phyloP scores from a whole-genome alignment of 2,888 invertebrate genomes.

The Steromphala cineraria region DNA sequence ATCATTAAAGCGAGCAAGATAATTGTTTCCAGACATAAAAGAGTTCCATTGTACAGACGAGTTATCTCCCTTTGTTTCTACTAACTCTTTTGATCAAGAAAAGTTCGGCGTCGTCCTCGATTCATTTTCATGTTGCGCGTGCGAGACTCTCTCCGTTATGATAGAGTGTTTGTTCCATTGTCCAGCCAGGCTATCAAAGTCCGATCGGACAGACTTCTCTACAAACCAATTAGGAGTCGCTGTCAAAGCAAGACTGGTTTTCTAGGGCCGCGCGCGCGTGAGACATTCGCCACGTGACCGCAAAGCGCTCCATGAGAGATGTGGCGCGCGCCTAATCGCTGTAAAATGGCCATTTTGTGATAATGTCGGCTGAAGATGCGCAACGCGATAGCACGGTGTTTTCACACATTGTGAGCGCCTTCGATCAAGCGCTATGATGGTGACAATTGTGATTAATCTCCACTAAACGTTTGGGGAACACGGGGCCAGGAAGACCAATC shows the following conservation, averaged over 20 bases:
- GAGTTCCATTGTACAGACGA: no score
- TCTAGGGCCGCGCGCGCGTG: constrained; percentile 3
- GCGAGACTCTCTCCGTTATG: background rate
- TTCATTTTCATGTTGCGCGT: no score
- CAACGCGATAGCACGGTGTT: constrained; percentile 18
- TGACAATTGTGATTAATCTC: constrained; percentile 24
- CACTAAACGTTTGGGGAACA: constrained; percentile 10
- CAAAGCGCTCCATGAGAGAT: constrained; percentile 7
- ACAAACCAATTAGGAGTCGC: constrained; percentile 21
- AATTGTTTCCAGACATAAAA: no score
- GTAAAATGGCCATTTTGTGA: constrained; percentile 37
- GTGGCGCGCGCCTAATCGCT: constrained; percentile 34
- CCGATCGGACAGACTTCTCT: constrained; percentile 18
- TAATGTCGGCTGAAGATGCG: constrained; percentile 8
- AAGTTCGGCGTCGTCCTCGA: no score
- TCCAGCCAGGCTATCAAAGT: background rate
- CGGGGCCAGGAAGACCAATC: background rate
- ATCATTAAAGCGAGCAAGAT: no score
- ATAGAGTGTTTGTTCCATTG: background rate
- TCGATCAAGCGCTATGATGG: constrained; percentile 5
- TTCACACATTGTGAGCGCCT: constrained; percentile 13
- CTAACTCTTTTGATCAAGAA: no score
- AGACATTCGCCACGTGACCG: constrained; percentile 19
- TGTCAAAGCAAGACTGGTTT: background rate
- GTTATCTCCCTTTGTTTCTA: no score